Conservation (phyloP, 2,797 vertebrate genomes). For the Danionella dracula region DNA sequence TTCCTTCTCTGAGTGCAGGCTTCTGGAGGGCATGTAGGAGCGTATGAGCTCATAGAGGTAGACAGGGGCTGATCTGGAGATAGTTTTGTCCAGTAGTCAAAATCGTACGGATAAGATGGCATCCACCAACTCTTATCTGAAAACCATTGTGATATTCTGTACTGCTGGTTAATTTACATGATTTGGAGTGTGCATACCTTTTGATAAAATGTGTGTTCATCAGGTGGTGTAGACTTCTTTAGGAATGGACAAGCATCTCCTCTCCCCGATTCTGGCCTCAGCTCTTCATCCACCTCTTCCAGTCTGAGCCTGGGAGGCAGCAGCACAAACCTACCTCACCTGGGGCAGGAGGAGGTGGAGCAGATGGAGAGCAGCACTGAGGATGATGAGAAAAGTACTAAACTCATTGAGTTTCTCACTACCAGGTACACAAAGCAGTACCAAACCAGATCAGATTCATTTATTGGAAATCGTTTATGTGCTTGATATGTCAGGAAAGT, state of each 20-base stretch:
- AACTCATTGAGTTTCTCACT: slow-evolving; percentile 95
- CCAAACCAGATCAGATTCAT: too few species aligned
- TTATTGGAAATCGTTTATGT: too few species aligned
- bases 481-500: too few species aligned
- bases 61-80: too few species aligned
- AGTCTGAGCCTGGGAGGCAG: slow-evolving; percentile 88
- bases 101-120: slow-evolving; percentile 15
- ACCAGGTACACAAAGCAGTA: slow-evolving; percentile 77
- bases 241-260: slow-evolving; percentile 89
- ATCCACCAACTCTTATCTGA: slow-evolving; percentile 8
- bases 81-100: too few species aligned
- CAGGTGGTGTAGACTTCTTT: slow-evolving; percentile 93
- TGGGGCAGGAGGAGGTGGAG: slow-evolving; percentile 75
- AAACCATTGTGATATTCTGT: too few species aligned
- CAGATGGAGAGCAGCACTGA: slow-evolving; percentile 81
- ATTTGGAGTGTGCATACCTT: background rate
- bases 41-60: too few species aligned
- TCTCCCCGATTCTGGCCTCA: slow-evolving; percentile 88
- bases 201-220: too few species aligned
- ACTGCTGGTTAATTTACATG: background rate
- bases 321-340: slow-evolving; percentile 83
- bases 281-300: slow-evolving; percentile 94
- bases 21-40: too few species aligned
- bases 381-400: slow-evolving; percentile 91
- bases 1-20: too few species aligned